Conservation (phyloP, 2,113 vertebrate genomes). For the Pongo pygmaeus region DNA sequence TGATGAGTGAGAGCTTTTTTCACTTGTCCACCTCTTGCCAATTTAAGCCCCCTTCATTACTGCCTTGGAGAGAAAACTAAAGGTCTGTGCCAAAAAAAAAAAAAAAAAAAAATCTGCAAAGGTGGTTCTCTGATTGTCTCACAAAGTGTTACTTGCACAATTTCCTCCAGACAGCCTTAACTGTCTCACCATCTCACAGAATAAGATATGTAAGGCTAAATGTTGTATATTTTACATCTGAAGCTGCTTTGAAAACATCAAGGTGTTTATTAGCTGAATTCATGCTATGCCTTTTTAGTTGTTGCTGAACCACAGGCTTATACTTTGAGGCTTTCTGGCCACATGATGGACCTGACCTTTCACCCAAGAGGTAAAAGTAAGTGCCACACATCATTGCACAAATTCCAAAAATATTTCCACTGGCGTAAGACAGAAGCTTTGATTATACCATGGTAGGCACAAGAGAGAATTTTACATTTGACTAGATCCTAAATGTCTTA, state of each 20-base stretch:
- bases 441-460: not conserved
- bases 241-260: not conserved
- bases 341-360: not conserved
- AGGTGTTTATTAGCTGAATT: not conserved
- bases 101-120: not conserved
- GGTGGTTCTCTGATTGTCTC: conserved; percentile 47
- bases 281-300: not conserved
- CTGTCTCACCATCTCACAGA: not conserved
- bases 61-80: conserved; percentile 33
- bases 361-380: not conserved
- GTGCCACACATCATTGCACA: not conserved
- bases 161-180: not conserved
- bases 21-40: conserved; percentile 39
- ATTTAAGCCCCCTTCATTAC: conserved; percentile 52
- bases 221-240: not conserved
- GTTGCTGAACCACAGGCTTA: not conserved
- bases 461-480: not conserved
- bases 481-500: not conserved
- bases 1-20: conserved; percentile 32
- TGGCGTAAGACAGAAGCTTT: not conserved
- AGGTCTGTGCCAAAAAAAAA: not conserved
- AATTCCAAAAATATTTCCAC: not conserved
- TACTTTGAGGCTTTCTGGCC: not conserved
- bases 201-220: not conserved
- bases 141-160: not conserved